phyloP scores from a whole-genome alignment of 2,113 vertebrate genomes.

The Cyprinodon brontotheroides region DNA sequence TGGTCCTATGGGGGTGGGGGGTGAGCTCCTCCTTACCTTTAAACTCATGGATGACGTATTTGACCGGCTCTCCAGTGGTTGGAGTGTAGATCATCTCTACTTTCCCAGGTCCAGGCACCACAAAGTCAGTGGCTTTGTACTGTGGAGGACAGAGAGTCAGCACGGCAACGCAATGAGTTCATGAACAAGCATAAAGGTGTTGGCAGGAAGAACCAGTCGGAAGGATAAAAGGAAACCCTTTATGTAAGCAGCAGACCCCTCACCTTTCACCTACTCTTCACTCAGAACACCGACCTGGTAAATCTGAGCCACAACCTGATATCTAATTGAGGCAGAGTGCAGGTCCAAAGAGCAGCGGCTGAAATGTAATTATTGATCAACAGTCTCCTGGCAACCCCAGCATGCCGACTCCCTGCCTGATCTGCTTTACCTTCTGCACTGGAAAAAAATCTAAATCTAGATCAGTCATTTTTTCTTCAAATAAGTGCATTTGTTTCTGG shows the following conservation, averaged over 20 bases:
- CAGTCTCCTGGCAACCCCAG: constrained; percentile 13
- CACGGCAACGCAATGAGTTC: neutral
- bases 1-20: no score
- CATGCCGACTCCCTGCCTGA: neutral
- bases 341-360: constrained; percentile 43
- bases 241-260: constrained; percentile 14
- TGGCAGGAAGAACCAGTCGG: neutral
- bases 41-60: constrained; percentile 88
- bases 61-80: constrained; percentile 81
- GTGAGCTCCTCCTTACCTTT: constrained; percentile 78
- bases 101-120: constrained; percentile 92
- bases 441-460: no score
- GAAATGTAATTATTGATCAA: constrained; percentile 41
- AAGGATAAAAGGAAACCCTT: neutral
- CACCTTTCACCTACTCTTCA: constrained; percentile 16
- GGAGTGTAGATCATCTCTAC: constrained; percentile 95
- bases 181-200: neutral
- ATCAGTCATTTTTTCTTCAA: no score
- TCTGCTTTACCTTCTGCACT: no score
- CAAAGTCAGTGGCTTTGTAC: constrained; percentile 99
- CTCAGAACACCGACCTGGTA: constrained; percentile 8
- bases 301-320: neutral
- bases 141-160: constrained; percentile 54
- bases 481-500: no score
- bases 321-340: neutral